These are phyloP conservation scores for Cerastoderma edule DNA, from an alignment of 2,888 invertebrate species.

Conservation along the genomic window DNA sequence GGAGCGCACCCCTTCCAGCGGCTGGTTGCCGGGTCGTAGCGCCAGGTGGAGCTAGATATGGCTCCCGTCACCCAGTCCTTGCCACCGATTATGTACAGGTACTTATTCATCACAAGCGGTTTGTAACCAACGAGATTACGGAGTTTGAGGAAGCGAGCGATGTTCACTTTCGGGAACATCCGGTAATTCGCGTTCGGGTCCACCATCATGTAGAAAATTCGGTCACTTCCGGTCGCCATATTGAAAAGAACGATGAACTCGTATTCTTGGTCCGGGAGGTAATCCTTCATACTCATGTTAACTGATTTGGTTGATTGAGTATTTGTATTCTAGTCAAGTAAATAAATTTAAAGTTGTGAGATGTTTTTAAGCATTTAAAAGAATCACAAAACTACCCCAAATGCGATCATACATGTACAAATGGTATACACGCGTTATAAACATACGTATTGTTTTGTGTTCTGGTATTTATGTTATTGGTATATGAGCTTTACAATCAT, in stretches of 20 bases:
- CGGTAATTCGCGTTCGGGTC: conserved; percentile 66
- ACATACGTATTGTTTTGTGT: too few relatives aligned
- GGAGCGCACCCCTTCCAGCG: conserved; percentile 65
- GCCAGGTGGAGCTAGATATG: conserved; percentile 62
- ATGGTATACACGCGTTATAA: too few relatives aligned
- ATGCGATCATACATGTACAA: too few relatives aligned
- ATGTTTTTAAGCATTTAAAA: too few relatives aligned
- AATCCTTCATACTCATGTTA: conserved; percentile 14
- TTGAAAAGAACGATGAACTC: conserved; percentile 77
- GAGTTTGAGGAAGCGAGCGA: conserved; percentile 64
- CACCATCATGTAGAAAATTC: conserved; percentile 75
- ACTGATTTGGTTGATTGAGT: too few relatives aligned
- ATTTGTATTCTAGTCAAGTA: too few relatives aligned
- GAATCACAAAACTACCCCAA: too few relatives aligned
- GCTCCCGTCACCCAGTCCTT: conserved; percentile 73
- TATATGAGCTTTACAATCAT: too few relatives aligned
- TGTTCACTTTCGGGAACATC: conserved; percentile 74
- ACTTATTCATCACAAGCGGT: conserved; percentile 68
- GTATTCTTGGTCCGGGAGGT: conserved; percentile 30
- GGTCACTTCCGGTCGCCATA: conserved; percentile 71
- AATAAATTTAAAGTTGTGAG: too few relatives aligned
- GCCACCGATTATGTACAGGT: conserved; percentile 75
- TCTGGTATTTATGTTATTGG: too few relatives aligned
- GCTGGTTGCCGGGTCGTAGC: conserved; percentile 72
- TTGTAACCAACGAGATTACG: conserved; percentile 73